Percentiles rank a stretch among this genome's conserved stretches.
Conservation (phyloP, 2,888 invertebrate genomes). For the Papilio demoleus region DNA sequence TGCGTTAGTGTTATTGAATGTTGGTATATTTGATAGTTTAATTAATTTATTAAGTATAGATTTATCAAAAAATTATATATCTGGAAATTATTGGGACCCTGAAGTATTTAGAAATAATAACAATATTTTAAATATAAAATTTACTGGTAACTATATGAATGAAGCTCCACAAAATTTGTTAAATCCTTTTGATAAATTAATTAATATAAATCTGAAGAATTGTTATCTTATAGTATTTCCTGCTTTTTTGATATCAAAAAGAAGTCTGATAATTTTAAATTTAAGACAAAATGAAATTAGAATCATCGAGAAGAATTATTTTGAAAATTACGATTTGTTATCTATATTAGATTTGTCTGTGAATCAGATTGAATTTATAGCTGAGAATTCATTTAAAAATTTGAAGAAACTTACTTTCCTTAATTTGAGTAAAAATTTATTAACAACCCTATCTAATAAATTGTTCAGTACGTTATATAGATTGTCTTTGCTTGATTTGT, state of each 20-base stretch:
- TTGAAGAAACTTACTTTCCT: constrained; percentile 61
- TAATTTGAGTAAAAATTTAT: constrained; percentile 59
- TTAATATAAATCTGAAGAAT: background rate
- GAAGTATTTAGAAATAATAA: constrained; percentile 54
- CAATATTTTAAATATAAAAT: constrained; percentile 55
- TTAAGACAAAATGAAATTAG: constrained; percentile 53
- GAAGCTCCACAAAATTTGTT: constrained; percentile 53
- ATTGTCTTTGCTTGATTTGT: constrained; percentile 61
- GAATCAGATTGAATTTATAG: constrained; percentile 60
- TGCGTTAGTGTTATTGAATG: constrained; percentile 51
- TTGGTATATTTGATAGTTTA: constrained; percentile 54
- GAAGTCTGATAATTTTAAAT: too few species aligned
- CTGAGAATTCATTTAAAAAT: constrained; percentile 56
- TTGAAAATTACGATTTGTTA: constrained; percentile 58
- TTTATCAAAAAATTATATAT: constrained; percentile 57
- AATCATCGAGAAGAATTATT: constrained; percentile 46
- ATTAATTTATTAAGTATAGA: constrained; percentile 55
- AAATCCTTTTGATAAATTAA: constrained; percentile 46
- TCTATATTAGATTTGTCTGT: constrained; percentile 61
- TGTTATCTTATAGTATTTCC: constrained; percentile 14
- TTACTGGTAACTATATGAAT: constrained; percentile 61
- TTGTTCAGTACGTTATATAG: constrained; percentile 58
- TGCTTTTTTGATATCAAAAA: background rate
- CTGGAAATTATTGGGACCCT: constrained; percentile 53
- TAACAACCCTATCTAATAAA: constrained; percentile 59